Base-by-base conservation (phyloP, 2,888 invertebrate genomes). In the Limulus polyphemus region DNA sequence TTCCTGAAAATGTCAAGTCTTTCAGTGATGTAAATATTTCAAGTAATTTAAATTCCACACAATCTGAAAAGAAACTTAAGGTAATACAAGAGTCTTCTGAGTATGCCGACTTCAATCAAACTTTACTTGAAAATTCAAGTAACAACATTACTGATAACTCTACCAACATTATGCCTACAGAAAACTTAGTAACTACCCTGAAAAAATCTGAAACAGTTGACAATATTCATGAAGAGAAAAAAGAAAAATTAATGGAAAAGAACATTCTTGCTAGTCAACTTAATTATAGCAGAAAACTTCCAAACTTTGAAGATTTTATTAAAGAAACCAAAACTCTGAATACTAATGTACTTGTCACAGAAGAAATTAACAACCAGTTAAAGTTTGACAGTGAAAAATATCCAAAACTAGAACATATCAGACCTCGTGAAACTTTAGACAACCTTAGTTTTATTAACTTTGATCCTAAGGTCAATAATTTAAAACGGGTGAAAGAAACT, bases 301-400 rank as follows among this genome's bases (percentile, higher is more conserved):
- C 72, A 10, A 74, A 73, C 32, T 71, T 81, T 48, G 79, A 80
- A 65, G 81, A 81, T 63, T 79, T 81, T 65, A 73, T 79, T 50
- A 82, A 82, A 72, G 81, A 82, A 65, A 79, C 81, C 0, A 83
- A 82, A 73, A 82, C 81, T 1, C 78, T 81, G 52, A 82, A 82
- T 69, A 80, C 81, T 0, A 82, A 83, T 72, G 81, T 83, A 49
- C 65, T 74, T 10, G 70, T 74, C 10, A 68, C 70, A 2, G 70
- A 70, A 46, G 72, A 71, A 50, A 68, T 77, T 58, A 79, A 80
- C 65, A 80, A 80, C 59, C 76, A 77, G 59, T 77, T 81, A 47
- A 76, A 78, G 65, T 80, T 78, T 60, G 82, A 82, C 71, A 82
- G 82, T 0, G 81, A 80, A 62, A 82, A 82, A 70, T 82, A 79